Conservation (phyloP, 2,797 vertebrate genomes). For the Holocentrus rufus region DNA sequence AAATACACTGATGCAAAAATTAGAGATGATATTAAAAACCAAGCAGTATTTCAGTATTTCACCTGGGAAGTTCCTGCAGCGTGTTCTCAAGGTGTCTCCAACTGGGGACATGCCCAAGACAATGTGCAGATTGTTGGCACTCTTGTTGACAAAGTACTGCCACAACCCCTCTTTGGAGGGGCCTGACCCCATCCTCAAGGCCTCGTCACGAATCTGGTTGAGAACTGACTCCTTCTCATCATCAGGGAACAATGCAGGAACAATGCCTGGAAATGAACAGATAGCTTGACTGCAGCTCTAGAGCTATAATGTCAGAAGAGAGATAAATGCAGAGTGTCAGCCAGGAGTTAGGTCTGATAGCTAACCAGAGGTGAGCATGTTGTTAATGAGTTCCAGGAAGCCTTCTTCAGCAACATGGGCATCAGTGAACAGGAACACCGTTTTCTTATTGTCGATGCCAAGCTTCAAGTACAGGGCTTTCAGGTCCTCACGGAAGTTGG, state of each 20-base stretch:
- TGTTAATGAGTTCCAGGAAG: slow-evolving; percentile 97
- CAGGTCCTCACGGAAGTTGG: slow-evolving; percentile 90
- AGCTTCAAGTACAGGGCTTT: slow-evolving; percentile 90
- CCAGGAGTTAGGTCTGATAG: neutral
- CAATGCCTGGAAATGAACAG: slow-evolving; percentile 84
- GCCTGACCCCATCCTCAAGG: slow-evolving; percentile 82
- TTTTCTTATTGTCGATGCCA: slow-evolving; percentile 89
- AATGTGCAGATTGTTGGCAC: slow-evolving; percentile 93
- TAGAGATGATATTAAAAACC: neutral
- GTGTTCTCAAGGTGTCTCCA: slow-evolving; percentile 89
- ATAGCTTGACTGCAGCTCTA: neutral
- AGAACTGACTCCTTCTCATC: slow-evolving; percentile 92
- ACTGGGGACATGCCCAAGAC: slow-evolving; percentile 96
- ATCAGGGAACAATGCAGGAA: slow-evolving; percentile 93
- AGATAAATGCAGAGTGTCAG: neutral
- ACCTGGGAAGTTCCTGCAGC: slow-evolving; percentile 99
- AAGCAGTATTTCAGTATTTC: slow-evolving; percentile 23
- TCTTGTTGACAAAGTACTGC: slow-evolving; percentile 95
- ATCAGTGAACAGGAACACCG: slow-evolving; percentile 94
- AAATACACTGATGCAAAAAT: slow-evolving; percentile 4
- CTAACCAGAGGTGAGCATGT: slow-evolving; percentile 97
- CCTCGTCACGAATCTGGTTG: slow-evolving; percentile 87
- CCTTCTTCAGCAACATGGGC: slow-evolving; percentile 93
- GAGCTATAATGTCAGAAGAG: neutral
- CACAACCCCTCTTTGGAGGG: slow-evolving; percentile 92